phyloP scores from a whole-genome alignment of 2,797 vertebrate genomes.

The Micrastur ruficollis region DNA sequence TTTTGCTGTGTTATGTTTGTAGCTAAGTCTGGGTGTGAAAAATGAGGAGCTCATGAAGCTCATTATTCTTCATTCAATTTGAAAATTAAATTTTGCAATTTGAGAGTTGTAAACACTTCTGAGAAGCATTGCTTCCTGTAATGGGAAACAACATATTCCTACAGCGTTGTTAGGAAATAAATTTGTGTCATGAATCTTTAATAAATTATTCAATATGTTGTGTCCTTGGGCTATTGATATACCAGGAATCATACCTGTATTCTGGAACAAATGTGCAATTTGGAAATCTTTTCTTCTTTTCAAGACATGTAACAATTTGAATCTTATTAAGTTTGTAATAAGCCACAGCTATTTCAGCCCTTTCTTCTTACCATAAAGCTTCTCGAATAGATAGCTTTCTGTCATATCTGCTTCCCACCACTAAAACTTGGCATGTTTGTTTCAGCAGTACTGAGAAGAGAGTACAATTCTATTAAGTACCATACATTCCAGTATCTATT shows the following conservation, averaged over 20 bases:
- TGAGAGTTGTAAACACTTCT: constrained; percentile 53
- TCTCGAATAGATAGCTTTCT: background rate
- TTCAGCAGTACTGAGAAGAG: background rate
- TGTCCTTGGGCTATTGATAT: constrained; percentile 51
- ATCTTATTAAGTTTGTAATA: constrained; percentile 30
- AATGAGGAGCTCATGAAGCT: background rate
- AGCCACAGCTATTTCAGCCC: constrained; percentile 5
- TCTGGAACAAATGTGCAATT: constrained; percentile 30
- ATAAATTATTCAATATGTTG: constrained; percentile 56
- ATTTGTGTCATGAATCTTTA: constrained; percentile 64
- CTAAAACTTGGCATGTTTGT: background rate
- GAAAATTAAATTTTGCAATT: constrained; percentile 57
- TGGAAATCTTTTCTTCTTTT: constrained; percentile 15
- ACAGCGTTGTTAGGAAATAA: constrained; percentile 23
- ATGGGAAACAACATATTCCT: constrained; percentile 31
- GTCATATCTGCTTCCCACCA: background rate
- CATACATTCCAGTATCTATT: background rate
- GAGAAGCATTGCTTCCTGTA: constrained; percentile 13
- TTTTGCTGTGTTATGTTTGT: background rate
- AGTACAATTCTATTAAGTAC: background rate
- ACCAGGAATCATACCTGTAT: background rate
- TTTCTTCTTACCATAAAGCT: background rate
- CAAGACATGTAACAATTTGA: constrained; percentile 24
- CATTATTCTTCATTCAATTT: constrained; percentile 26
- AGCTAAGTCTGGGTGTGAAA: background rate